These are phyloP conservation scores for Naja naja DNA, from an alignment of 2,113 vertebrate genomes.

Conservation along the genomic window DNA sequence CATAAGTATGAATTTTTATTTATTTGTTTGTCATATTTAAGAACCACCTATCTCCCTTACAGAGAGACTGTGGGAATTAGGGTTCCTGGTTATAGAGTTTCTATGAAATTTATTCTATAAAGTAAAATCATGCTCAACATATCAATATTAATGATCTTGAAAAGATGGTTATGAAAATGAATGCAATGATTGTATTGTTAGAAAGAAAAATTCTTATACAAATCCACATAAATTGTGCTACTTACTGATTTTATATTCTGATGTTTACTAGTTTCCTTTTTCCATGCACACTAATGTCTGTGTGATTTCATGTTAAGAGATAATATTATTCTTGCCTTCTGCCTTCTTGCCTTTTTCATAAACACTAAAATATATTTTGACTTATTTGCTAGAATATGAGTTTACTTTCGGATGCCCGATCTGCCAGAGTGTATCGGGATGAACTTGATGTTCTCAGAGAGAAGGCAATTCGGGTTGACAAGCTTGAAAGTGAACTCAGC, in stretches of 20 bases:
- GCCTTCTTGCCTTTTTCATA: not conserved
- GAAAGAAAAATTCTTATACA: not conserved
- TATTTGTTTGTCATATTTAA: not conserved
- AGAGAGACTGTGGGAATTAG: not conserved
- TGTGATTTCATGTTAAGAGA: not conserved
- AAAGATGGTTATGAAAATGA: not conserved
- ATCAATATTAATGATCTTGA: not conserved
- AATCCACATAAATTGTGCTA: not conserved
- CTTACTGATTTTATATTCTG: not conserved
- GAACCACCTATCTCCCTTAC: not conserved
- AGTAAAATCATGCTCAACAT: not conserved
- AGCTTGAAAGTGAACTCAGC: slow-evolving; percentile 93
- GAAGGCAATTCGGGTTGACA: slow-evolving; percentile 93
- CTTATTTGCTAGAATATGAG: slow-evolving; percentile 82
- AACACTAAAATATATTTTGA: not conserved
- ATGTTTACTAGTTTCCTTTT: not conserved
- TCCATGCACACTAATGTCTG: not conserved
- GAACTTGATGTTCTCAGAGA: slow-evolving; percentile 93
- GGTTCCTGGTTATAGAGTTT: not conserved
- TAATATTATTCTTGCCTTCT: not conserved
- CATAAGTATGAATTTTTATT: not conserved
- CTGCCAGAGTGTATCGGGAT: slow-evolving; percentile 91
- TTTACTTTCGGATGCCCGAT: slow-evolving; percentile 90
- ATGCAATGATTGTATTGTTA: not conserved
- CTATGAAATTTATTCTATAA: not conserved